Conservation (phyloP, 2,797 vertebrate species). For the Paratrypauchen microcephalus region DNA sequence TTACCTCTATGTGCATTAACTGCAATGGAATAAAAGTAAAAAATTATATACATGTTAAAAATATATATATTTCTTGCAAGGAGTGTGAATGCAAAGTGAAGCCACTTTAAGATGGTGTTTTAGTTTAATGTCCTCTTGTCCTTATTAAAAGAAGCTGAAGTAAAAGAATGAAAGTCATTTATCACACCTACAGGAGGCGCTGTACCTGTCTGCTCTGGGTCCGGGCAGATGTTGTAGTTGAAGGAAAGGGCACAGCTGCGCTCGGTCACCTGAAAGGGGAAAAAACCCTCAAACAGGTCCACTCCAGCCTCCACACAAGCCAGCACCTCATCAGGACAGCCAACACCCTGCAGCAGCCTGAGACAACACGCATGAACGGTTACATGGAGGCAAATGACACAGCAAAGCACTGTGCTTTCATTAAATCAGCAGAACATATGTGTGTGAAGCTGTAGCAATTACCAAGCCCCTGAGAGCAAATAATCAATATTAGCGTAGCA, state of each 20-base stretch:
- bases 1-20: not conserved
- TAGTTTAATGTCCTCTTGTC: not conserved
- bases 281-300: constrained; percentile 95
- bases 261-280: constrained; percentile 92
- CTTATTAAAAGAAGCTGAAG: not conserved
- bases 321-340: constrained; percentile 90
- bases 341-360: constrained; percentile 89
- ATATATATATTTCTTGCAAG: not conserved
- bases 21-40: not conserved
- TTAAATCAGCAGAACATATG: constrained; percentile 12
- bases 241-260: constrained; percentile 90
- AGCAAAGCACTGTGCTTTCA: not conserved
- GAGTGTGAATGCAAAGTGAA: not conserved
- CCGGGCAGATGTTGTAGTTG: constrained; percentile 72
- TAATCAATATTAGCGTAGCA: constrained; percentile 4
- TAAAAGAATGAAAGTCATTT: constrained; percentile 7
- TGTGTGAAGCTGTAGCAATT: constrained; percentile 1
- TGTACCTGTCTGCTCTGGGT: constrained; percentile 85
- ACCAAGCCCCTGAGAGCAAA: constrained; percentile 6
- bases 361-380: constrained; percentile 22
- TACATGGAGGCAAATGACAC: constrained; percentile 3
- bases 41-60: not conserved
- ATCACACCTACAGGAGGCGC: constrained; percentile 61
- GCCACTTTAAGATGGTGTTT: not conserved
- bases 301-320: constrained; percentile 89